Percentiles rank a stretch among this genome's conserved stretches.
phyloP scores from a whole-genome alignment of 2,113 vertebrate species.

The Tinamus guttatus region DNA sequence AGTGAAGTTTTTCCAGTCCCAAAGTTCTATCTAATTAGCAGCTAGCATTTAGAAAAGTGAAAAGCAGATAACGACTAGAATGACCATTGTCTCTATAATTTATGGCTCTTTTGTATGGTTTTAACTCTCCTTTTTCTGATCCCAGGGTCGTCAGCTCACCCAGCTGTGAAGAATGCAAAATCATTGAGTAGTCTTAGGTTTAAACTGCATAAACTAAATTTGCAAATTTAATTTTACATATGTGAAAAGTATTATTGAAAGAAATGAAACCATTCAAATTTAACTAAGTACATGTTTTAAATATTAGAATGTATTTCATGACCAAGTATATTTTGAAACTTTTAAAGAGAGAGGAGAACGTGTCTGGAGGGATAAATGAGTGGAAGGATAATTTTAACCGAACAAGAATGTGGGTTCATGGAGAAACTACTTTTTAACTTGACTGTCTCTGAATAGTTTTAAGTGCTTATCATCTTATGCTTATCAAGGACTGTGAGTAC shows the following conservation, averaged over 20 bases:
- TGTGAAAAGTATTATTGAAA: neutral
- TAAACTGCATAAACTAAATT: neutral
- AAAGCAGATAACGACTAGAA: neutral
- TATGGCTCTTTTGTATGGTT: neutral
- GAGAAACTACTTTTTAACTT: neutral
- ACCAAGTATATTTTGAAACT: neutral
- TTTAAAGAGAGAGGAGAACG: neutral
- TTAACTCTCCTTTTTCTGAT: neutral
- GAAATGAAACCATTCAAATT: neutral
- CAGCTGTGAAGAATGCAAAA: neutral
- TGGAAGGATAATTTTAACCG: neutral
- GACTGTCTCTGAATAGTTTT: neutral
- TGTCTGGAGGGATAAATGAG: neutral
- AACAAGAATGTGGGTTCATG: neutral
- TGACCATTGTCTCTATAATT: neutral
- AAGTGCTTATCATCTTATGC: neutral
- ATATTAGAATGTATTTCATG: neutral
- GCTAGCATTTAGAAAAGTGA: neutral
- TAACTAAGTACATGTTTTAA: neutral
- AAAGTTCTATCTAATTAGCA: neutral
- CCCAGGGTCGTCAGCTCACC: neutral
- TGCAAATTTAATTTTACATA: rapidly evolving
- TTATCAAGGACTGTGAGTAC: neutral
- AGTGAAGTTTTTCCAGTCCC: neutral
- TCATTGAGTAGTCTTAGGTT: neutral